Evolutionary conservation across 2,113 vertebrate species (phyloP), one percentile per base, ranked within the genome.

Genomic region (Boleophthalmus pectinirostris): DNA sequence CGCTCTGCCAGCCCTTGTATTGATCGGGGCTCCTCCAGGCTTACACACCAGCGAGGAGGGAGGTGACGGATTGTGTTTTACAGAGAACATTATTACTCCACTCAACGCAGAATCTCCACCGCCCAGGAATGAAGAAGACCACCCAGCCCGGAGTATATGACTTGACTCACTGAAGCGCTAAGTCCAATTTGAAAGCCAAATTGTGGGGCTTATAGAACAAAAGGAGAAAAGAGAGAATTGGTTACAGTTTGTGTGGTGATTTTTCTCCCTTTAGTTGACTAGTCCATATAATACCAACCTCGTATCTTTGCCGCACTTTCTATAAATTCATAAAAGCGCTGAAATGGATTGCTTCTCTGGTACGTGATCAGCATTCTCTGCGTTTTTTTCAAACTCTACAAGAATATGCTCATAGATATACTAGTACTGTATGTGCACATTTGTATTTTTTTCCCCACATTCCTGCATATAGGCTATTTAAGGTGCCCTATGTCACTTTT

Each of bases 11-110:
- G 89, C 83, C 84, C 56, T 25, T 25, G 84, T 93, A 93, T 93
- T 92, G 92, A 93, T 93, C 90, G 88, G 85, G 81, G 90, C 85
- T 93, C 87, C 88, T 89, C 61, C 68, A 90, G 90, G 88, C 91
- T 92, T 92, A 92, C 73, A 91, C 90, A 90, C 91, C 91, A 90
- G 87, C 88, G 78, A 89, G 91, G 82, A 83, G 80, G 88, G 83
- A 90, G 82, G 84, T 92, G 92, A 93, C 85, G 93, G 91, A 93
- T 93, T 92, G 93, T 93, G 91, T 93, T 94, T 93, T 93, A 93
- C 91, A 92, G 90, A 91, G 90, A 91, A 92, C 89, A 93, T 93
- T 93, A 93, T 94, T 89, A 93, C 90, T 94, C 92, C 85, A 57
- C 88, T 90, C 87, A 84, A 86, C 68, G 82, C 89, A 74, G 85